Conservation (phyloP, 2,888 invertebrate genomes). For the Platerodrilus igneus region DNA sequence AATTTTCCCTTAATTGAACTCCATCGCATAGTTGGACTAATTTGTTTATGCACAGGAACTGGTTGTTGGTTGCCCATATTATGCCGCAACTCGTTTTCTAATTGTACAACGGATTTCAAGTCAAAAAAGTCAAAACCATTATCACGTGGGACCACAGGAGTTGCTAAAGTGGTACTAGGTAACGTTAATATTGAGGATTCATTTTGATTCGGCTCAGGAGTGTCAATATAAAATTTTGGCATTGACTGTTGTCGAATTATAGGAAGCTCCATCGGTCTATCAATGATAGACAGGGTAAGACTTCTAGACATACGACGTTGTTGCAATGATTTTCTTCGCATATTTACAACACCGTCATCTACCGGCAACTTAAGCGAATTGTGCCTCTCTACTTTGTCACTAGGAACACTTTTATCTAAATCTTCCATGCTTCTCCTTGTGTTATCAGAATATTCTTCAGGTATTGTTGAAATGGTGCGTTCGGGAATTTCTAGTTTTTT, state of each 20-base stretch:
- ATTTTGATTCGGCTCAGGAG: slow-evolving; percentile 41
- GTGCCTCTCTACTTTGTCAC: no score
- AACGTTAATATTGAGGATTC: slow-evolving; percentile 35
- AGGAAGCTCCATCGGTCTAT: slow-evolving; percentile 38
- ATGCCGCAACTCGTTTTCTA: slow-evolving; percentile 36
- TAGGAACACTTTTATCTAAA: no score
- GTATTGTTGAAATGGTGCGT: slow-evolving; percentile 8
- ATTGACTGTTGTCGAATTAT: slow-evolving; percentile 45
- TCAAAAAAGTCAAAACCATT: slow-evolving; percentile 38
- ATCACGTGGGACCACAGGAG: slow-evolving; percentile 36
- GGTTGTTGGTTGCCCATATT: not conserved
- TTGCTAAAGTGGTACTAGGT: slow-evolving; percentile 37
- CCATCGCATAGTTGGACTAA: slow-evolving; percentile 11
- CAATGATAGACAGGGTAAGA: slow-evolving; percentile 40
- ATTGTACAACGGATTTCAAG: slow-evolving; percentile 45
- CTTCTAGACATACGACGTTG: slow-evolving; percentile 44
- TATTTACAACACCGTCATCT: no score
- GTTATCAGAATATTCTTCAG: slow-evolving; percentile 16
- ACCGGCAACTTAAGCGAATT: no score
- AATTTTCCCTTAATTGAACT: slow-evolving; percentile 17
- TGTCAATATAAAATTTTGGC: slow-evolving; percentile 47
- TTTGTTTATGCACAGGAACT: slow-evolving; percentile 20
- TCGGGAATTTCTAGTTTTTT: not conserved
- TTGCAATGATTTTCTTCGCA: slow-evolving; percentile 41
- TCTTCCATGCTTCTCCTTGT: no score